Percentiles rank a stretch among this genome's conserved stretches.
phyloP scores from a whole-genome alignment of 2,888 invertebrate species.

The Chaetogeoica ovagalla region DNA sequence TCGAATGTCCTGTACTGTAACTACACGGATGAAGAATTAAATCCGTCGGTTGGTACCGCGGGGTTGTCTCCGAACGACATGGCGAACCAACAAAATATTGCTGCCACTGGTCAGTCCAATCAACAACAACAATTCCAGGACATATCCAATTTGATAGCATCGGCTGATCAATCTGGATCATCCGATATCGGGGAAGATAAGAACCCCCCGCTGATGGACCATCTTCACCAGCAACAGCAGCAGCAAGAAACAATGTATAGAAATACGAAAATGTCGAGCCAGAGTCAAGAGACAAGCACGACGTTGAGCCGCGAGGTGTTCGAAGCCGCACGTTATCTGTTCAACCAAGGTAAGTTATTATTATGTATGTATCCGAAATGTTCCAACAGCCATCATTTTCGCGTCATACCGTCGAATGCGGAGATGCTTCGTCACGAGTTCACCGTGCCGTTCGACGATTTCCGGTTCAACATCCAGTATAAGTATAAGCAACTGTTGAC shows the following conservation, averaged over 20 bases:
- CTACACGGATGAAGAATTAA: conserved; percentile 8
- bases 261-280: conserved; percentile 1
- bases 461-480: conserved; percentile 47
- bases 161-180: conserved; percentile 23
- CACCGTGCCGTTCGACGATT: conserved; percentile 44
- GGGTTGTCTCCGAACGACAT: conserved; percentile 18
- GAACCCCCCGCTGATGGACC: not conserved
- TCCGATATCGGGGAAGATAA: conserved; percentile 27
- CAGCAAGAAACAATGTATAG: conserved; percentile 16
- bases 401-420: conserved; percentile 31
- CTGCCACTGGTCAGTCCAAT: not conserved
- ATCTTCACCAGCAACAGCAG: too few relatives aligned
- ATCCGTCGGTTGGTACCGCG: not conserved
- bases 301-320: conserved; percentile 8
- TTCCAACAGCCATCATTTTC: conserved; percentile 25
- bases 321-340: conserved; percentile 17
- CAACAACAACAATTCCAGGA: conserved; percentile 33
- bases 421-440: conserved; percentile 42
- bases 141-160: conserved; percentile 23
- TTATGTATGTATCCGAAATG: conserved; percentile 41
- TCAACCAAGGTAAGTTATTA: conserved; percentile 31
- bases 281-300: conserved; percentile 23
- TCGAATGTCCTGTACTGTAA: conserved; percentile 5
- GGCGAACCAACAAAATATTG: not conserved
- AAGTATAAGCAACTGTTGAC: conserved; percentile 45